Evolutionary conservation across 2,113 vertebrate species (phyloP).

Genomic region (Piaya cayana): DNA sequence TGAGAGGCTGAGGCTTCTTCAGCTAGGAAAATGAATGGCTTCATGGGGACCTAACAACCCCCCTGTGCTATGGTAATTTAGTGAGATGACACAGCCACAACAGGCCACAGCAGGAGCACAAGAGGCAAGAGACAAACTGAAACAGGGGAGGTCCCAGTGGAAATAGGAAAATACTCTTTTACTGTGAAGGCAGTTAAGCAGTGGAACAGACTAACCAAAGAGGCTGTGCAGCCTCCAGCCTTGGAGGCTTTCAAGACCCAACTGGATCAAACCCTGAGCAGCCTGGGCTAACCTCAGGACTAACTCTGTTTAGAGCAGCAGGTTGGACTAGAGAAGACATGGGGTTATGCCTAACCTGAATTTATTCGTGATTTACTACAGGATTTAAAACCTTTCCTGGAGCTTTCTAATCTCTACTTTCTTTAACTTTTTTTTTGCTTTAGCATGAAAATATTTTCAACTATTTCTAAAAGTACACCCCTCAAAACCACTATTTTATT

Average conservation of each 20-base stretch:
- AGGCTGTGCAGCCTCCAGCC: neutral
- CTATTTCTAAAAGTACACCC: neutral
- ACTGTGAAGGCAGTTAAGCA: neutral
- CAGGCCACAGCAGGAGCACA: neutral
- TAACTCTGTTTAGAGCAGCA: neutral
- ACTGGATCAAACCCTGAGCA: neutral
- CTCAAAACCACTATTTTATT: conserved; percentile 11
- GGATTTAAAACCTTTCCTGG: neutral
- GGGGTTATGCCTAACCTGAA: neutral
- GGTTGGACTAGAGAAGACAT: neutral
- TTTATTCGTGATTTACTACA: neutral
- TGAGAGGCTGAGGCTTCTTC: neutral
- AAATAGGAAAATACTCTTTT: neutral
- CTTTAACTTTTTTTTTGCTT: neutral
- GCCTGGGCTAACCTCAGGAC: neutral
- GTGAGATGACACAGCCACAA: neutral
- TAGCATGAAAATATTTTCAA: neutral
- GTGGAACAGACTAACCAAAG: neutral
- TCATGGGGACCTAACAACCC: neutral
- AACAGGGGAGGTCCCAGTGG: neutral
- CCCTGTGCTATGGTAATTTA: neutral
- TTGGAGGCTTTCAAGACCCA: neutral
- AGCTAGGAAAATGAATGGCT: neutral
- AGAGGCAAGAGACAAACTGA: neutral
- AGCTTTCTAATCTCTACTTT: neutral